phyloP scores from a whole-genome alignment of 2,797 vertebrate genomes.

The Epinephelus malabaricus region DNA sequence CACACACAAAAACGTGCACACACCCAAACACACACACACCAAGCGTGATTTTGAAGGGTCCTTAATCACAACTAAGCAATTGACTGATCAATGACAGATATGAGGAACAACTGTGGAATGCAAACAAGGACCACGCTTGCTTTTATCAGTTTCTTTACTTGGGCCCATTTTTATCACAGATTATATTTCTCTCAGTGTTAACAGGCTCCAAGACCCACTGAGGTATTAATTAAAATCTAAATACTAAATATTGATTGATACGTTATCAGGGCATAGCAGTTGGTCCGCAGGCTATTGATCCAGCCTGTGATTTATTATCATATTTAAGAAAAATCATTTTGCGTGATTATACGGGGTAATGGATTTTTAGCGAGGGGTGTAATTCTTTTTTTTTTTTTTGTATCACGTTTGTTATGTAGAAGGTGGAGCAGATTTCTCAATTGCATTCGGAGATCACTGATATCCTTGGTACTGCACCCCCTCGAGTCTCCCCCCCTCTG shows the following conservation, averaged over 20 bases:
- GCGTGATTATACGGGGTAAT: conserved; percentile 98
- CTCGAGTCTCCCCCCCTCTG: conserved; percentile 20
- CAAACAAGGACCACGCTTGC: conserved; percentile 80
- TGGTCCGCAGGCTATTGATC: conserved; percentile 96
- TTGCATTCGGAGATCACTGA: conserved; percentile 90
- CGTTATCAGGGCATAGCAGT: conserved; percentile 98
- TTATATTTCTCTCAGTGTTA: conserved; percentile 95
- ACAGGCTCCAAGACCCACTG: conserved; percentile 86
- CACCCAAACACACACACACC: conserved; percentile 36
- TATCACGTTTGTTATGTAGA: conserved; percentile 90
- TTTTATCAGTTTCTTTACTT: conserved; percentile 72
- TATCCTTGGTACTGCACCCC: conserved; percentile 79
- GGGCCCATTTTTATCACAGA: conserved; percentile 91
- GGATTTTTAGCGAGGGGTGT: conserved; percentile 93
- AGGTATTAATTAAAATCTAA: conserved; percentile 99
- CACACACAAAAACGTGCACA: conserved; percentile 12
- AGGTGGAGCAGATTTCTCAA: conserved; percentile 91
- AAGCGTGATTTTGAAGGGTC: conserved; percentile 80
- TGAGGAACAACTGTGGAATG: conserved; percentile 91
- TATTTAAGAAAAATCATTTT: conserved; percentile 99
- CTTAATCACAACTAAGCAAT: conserved; percentile 90
- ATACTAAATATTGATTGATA: conserved; percentile 99
- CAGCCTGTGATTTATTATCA: conserved; percentile 99
- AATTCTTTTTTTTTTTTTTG: conserved; percentile 93
- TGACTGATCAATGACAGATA: conserved; percentile 96